These are phyloP conservation scores for Schrankia costaestrigalis DNA, from an alignment of 2,888 invertebrate genomes.

Conservation along the genomic window DNA sequence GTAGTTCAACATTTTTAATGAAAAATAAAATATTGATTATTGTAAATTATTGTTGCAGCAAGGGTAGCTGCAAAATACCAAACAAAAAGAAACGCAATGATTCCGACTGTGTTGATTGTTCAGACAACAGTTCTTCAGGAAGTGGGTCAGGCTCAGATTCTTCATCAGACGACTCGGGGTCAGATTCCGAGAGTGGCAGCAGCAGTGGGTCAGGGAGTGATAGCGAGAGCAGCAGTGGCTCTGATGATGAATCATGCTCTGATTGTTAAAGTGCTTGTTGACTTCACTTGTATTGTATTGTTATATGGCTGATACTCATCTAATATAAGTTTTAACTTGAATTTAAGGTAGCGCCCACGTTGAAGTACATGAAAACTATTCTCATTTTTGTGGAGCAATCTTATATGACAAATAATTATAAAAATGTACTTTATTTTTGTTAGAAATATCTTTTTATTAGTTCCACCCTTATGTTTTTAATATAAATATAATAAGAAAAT, in stretches of 20 bases:
- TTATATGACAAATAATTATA: too few species aligned
- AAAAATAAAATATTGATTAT: background rate
- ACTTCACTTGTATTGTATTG: constrained; percentile 1
- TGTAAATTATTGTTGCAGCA: constrained; percentile 42
- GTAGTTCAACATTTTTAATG: background rate
- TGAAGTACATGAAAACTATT: background rate
- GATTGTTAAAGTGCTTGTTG: constrained; percentile 42
- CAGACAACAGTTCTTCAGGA: constrained; percentile 52
- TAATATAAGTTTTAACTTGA: too few species aligned
- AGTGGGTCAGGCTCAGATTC: constrained; percentile 59
- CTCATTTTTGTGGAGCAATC: background rate
- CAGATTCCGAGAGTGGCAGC: constrained; percentile 51
- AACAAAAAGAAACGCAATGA: constrained; percentile 60
- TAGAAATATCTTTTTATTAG: too few species aligned
- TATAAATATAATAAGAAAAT: background rate
- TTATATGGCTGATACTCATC: constrained; percentile 37
- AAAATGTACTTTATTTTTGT: too few species aligned
- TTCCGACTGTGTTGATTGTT: constrained; percentile 53
- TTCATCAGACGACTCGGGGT: constrained; percentile 51
- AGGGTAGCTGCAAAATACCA: constrained; percentile 61
- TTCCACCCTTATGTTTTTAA: too few species aligned
- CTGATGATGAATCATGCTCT: constrained; percentile 36
- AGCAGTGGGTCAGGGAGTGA: constrained; percentile 55
- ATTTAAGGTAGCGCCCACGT: too few species aligned
- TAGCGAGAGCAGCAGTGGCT: constrained; percentile 53